A percentile compares a stretch with the other conserved stretches of the same genome.
These are phyloP conservation scores for Xiphorhynchus elegans DNA, from an alignment of 2,113 vertebrate genomes.

Conservation along the genomic window DNA sequence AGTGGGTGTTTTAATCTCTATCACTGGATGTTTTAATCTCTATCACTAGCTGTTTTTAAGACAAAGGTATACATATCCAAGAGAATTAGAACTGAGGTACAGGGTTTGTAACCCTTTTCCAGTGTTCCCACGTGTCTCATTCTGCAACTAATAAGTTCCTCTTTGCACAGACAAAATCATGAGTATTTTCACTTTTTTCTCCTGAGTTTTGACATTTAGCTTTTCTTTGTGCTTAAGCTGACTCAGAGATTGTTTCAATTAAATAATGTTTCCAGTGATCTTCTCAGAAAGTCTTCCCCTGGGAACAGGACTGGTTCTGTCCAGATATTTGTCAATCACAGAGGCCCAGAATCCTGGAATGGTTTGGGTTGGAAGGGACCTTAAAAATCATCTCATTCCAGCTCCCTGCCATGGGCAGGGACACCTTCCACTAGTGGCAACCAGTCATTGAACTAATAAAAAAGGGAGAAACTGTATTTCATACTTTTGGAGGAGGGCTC, in stretches of 20 bases:
- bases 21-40: too few relatives aligned
- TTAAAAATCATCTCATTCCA: neutral
- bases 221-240: neutral
- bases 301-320: neutral
- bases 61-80: neutral
- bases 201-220: rapidly evolving
- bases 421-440: neutral
- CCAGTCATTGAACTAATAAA: neutral
- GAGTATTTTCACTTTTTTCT: neutral
- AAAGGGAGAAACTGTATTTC: neutral
- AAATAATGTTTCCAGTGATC: neutral
- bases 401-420: neutral
- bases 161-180: rapidly evolving
- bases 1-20: neutral
- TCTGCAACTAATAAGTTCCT: neutral
- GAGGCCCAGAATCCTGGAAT: too few relatives aligned
- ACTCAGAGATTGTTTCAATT: neutral
- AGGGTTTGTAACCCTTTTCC: neutral
- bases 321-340: neutral
- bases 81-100: neutral
- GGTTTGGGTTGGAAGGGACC: neutral
- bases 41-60: neutral
- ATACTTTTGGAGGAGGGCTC: neutral
- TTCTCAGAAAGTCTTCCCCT: neutral
- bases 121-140: neutral